Percentiles rank a stretch among this genome's conserved stretches.
phyloP scores from a whole-genome alignment of 2,797 vertebrate species.

The Sebastiscus tertius region DNA sequence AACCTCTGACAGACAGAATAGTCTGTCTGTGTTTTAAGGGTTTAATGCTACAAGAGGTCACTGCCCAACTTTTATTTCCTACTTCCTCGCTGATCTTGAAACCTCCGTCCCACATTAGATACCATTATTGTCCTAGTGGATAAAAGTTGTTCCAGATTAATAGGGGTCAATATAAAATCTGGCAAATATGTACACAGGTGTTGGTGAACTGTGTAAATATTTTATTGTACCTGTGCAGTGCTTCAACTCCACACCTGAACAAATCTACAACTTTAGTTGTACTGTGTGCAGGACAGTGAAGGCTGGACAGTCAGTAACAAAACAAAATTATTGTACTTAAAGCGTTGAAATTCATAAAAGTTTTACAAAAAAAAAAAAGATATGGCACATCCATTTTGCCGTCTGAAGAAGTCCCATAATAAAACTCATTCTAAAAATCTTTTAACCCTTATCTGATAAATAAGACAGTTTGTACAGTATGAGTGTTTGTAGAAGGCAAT shows the following conservation, averaged over 20 bases:
- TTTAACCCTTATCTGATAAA: background rate
- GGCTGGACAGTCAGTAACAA: background rate
- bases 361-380: background rate
- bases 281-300: background rate
- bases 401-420: background rate
- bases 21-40: too few species aligned
- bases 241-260: constrained; percentile 13
- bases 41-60: background rate
- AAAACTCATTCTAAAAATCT: background rate
- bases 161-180: constrained; percentile 1
- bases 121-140: background rate
- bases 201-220: constrained; percentile 18
- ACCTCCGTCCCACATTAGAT: background rate
- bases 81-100: background rate
- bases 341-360: background rate
- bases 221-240: background rate
- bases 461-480: background rate
- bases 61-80: background rate
- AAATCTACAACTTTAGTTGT: background rate
- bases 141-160: constrained; percentile 26
- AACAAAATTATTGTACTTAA: background rate
- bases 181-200: constrained; percentile 47
- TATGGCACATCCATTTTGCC: background rate
- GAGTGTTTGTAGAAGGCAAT: background rate
- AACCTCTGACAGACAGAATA: too few species aligned